Percentiles rank a stretch among this genome's conserved stretches.
Evolutionary conservation across 37 sponge, comb jelly and placozoan genomes (phyloP).

Genomic region (Cladorhizidae sp.): DNA sequence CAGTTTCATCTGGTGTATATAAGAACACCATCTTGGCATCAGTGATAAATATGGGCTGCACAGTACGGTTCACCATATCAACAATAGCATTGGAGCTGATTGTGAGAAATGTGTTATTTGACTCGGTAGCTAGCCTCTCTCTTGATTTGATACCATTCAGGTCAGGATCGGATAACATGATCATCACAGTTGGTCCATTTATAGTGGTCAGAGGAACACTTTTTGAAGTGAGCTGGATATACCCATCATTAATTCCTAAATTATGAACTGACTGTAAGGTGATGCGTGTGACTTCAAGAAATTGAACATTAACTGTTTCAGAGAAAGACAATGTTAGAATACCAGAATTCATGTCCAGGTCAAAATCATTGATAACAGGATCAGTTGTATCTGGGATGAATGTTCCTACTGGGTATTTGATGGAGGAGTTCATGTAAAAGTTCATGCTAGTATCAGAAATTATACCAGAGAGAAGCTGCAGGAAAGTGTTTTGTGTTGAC

Average conservation of each 20-base stretch:
- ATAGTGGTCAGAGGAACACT: not conserved
- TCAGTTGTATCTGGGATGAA: slow-evolving; percentile 58
- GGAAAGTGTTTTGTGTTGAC: slow-evolving; percentile 48
- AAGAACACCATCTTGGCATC: slow-evolving; percentile 33
- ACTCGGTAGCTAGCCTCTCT: slow-evolving; percentile 50
- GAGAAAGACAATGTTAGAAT: slow-evolving; percentile 73
- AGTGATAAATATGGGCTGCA: slow-evolving; percentile 34
- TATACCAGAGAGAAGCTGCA: slow-evolving; percentile 31
- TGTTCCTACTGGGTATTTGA: slow-evolving; percentile 19
- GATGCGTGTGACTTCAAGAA: slow-evolving; percentile 46
- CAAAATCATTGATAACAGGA: slow-evolving; percentile 69
- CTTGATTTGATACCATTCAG: slow-evolving; percentile 71
- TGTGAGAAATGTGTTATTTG: slow-evolving; percentile 59
- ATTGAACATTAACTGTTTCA: slow-evolving; percentile 72
- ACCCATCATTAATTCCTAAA: not conserved
- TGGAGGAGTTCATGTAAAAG: slow-evolving; percentile 30
- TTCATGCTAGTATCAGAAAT: slow-evolving; percentile 63
- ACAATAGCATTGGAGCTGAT: slow-evolving; percentile 34
- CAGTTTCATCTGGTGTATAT: slow-evolving; percentile 54
- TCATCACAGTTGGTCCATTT: slow-evolving; percentile 29
- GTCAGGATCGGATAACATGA: slow-evolving; percentile 55
- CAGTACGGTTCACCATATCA: slow-evolving; percentile 68
- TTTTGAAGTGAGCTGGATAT: slow-evolving; percentile 8
- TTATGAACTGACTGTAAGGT: slow-evolving; percentile 36
- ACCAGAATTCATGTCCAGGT: slow-evolving; percentile 70